phyloP scores from a whole-genome alignment of 2,113 vertebrate species.

The Natator depressus region DNA sequence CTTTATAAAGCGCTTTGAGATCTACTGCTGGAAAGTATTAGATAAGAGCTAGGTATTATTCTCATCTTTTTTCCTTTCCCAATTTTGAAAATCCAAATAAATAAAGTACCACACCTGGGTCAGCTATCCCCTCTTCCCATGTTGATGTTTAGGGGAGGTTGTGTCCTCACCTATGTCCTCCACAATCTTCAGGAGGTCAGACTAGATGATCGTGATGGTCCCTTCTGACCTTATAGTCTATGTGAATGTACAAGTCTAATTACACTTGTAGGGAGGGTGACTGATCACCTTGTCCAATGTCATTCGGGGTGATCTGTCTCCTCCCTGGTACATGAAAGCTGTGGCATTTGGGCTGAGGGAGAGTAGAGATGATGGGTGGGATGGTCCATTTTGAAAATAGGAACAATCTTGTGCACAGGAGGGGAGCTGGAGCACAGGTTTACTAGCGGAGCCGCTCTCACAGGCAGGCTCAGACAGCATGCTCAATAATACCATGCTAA shows the following conservation, averaged over 20 bases:
- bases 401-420: background rate
- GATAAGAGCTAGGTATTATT: background rate
- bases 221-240: background rate
- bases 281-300: background rate
- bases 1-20: background rate
- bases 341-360: background rate
- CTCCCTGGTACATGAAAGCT: background rate
- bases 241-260: background rate
- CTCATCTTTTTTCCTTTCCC: background rate
- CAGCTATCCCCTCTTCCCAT: background rate
- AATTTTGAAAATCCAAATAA: background rate
- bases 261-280: background rate
- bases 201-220: background rate
- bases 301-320: background rate
- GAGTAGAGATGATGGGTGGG: background rate
- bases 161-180: background rate
- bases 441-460: accelerated
- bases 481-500: background rate
- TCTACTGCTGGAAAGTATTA: background rate
- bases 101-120: background rate
- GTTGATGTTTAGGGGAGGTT: accelerated
- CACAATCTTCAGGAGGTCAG: background rate
- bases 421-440: background rate
- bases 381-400: background rate
- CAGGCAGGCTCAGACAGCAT: background rate